Conservation (phyloP, 2,888 invertebrate species). For the Sinhomidia bicolor region DNA sequence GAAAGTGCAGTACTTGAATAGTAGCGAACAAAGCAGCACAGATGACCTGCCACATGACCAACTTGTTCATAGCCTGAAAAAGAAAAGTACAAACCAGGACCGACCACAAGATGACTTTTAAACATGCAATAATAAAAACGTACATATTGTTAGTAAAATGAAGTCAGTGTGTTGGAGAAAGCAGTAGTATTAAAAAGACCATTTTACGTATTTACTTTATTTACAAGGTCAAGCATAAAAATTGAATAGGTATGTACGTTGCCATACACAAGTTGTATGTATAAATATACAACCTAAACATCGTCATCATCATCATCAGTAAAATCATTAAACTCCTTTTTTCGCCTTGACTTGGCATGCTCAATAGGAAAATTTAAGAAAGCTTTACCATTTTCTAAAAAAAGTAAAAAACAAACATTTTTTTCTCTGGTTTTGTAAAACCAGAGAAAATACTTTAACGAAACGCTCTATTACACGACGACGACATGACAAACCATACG, state of each 20-base stretch:
- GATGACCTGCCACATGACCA: not conserved
- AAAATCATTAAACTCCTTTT: constrained; percentile 10
- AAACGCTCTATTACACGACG: not conserved
- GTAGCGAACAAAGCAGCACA: no score
- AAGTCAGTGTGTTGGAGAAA: not conserved
- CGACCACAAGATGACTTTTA: constrained; percentile 2
- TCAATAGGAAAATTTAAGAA: not conserved
- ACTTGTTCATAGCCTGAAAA: not conserved
- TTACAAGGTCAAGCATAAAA: not conserved
- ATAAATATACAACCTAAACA: not conserved
- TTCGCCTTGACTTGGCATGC: not conserved
- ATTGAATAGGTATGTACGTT: not conserved
- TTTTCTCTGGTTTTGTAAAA: not conserved
- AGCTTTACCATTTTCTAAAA: no score
- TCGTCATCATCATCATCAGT: constrained; percentile 3
- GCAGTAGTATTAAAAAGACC: not conserved
- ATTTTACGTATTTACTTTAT: not conserved
- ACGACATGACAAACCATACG: not conserved
- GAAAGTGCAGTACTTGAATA: not conserved
- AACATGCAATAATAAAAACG: constrained; percentile 17
- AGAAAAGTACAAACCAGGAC: not conserved
- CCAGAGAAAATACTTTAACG: not conserved
- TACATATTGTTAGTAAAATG: not conserved
- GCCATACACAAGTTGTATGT: not conserved
- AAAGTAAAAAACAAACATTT: not conserved